Conservation (phyloP, 2,113 vertebrate genomes). For the Enhydra lutris region DNA sequence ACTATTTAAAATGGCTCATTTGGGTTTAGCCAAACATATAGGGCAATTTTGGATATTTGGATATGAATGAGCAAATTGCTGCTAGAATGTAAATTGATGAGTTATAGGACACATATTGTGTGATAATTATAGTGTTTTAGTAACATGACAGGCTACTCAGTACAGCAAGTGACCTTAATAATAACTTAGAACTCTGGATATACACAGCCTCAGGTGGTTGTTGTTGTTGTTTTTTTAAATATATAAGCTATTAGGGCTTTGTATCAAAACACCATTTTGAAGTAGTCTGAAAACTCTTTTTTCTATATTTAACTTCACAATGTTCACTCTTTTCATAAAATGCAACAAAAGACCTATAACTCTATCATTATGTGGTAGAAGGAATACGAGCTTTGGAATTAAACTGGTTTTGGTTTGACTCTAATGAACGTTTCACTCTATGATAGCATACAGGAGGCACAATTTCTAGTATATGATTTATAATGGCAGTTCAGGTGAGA, state of each 20-base stretch:
- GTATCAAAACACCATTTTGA: neutral
- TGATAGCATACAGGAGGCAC: neutral
- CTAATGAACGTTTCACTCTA: neutral
- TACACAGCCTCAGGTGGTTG: neutral
- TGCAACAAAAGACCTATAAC: neutral
- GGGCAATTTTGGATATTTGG: neutral
- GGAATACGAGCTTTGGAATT: neutral
- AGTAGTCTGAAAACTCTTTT: neutral
- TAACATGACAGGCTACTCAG: neutral
- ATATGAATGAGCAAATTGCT: neutral
- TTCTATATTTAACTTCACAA: neutral
- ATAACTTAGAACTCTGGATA: neutral
- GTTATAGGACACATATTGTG: neutral
- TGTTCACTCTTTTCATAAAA: neutral
- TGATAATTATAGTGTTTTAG: neutral
- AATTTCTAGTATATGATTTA: neutral
- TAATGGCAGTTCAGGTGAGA: neutral
- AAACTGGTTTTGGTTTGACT: neutral
- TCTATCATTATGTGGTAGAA: neutral
- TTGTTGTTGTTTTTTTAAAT: neutral
- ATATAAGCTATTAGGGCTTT: neutral
- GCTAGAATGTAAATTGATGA: neutral
- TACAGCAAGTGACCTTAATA: neutral
- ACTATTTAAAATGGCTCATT: neutral
- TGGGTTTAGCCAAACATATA: neutral